phyloP scores from a whole-genome alignment of 2,113 vertebrate species.

The Ammodytes dubius region DNA sequence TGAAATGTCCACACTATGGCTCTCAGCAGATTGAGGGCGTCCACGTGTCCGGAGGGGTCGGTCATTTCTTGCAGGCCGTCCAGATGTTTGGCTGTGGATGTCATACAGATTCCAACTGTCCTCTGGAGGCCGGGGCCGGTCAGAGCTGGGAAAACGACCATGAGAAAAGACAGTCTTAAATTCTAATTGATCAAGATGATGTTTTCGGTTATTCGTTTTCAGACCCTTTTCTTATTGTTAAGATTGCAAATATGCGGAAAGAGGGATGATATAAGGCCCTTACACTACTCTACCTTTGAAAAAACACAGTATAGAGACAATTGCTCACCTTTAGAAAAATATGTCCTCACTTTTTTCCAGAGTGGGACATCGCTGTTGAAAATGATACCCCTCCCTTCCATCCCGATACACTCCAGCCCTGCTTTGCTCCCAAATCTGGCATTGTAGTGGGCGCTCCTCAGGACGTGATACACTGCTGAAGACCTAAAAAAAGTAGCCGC shows the following conservation, averaged over 20 bases:
- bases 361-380: slow-evolving; percentile 92
- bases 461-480: slow-evolving; percentile 89
- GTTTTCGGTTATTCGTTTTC: background rate
- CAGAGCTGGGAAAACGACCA: slow-evolving; percentile 84
- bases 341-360: slow-evolving; percentile 90
- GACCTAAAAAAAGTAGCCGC: slow-evolving; percentile 81
- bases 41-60: slow-evolving; percentile 81
- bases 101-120: slow-evolving; percentile 87
- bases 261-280: background rate
- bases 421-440: slow-evolving; percentile 91
- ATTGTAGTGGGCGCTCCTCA: slow-evolving; percentile 90
- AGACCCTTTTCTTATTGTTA: too few relatives aligned
- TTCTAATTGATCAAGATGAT: background rate
- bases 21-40: slow-evolving; percentile 90
- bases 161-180: background rate
- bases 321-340: slow-evolving; percentile 91
- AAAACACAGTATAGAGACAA: too few relatives aligned
- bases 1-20: slow-evolving; percentile 91
- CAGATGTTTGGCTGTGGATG: slow-evolving; percentile 87
- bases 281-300: background rate
- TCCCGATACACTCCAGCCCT: slow-evolving; percentile 92
- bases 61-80: slow-evolving; percentile 81
- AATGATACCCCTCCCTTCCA: slow-evolving; percentile 94
- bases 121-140: slow-evolving; percentile 89
- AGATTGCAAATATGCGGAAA: background rate